These are phyloP conservation scores for Nycteola revayana DNA, from an alignment of 2,888 invertebrate genomes.

Conservation along the genomic window DNA sequence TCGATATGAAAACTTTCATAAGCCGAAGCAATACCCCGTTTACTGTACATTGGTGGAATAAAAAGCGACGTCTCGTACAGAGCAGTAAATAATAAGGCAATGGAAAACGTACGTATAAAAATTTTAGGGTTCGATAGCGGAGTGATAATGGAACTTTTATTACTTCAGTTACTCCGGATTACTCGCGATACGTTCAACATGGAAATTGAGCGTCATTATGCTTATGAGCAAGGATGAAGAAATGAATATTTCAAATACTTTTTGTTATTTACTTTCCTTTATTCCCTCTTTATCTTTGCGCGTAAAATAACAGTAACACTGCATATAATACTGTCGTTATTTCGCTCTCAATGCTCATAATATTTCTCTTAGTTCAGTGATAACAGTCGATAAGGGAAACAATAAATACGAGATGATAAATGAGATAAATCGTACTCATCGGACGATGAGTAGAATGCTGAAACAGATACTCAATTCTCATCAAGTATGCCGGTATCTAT, in stretches of 20 bases:
- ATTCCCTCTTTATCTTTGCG: neutral
- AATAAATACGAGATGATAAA: no score
- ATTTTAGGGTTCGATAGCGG: conserved; percentile 24
- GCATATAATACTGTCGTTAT: conserved; percentile 6
- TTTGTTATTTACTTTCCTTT: conserved; percentile 12
- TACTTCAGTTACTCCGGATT: conserved; percentile 28
- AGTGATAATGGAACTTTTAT: conserved; percentile 35
- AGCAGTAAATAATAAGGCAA: conserved; percentile 37
- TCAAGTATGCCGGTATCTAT: no score
- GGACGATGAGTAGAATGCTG: no score
- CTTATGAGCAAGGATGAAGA: conserved; percentile 25
- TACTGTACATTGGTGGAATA: conserved; percentile 40
- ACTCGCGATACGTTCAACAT: conserved; percentile 26
- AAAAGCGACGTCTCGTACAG: conserved; percentile 31
- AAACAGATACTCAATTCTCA: no score
- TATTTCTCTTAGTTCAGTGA: no score
- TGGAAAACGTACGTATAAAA: conserved; percentile 26
- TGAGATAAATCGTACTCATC: no score
- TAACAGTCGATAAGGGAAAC: no score
- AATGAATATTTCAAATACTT: conserved; percentile 26
- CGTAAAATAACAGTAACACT: no score
- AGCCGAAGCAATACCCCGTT: conserved; percentile 40
- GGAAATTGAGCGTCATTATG: conserved; percentile 33
- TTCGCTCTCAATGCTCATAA: neutral
- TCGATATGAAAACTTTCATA: conserved; percentile 55